Base-by-base conservation (phyloP, 2,113 vertebrate genomes). In the Erythrocercus mccallii region DNA sequence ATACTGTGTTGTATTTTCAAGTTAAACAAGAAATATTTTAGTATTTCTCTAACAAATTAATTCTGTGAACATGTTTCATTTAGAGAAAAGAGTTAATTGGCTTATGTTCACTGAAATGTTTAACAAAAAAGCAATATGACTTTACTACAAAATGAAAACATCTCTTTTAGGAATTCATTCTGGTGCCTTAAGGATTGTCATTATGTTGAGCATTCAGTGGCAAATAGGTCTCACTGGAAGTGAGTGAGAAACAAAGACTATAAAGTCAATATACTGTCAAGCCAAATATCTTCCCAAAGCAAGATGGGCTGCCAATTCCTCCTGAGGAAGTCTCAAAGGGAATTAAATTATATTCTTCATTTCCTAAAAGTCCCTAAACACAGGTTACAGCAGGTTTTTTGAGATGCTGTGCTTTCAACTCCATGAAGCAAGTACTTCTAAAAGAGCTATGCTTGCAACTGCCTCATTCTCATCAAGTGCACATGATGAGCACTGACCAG, bases 201-300 rank as follows among this genome's bases (percentile, higher is more conserved):
- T 97, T 96, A 95, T 65, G 65, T 89, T 95, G 77, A 95, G 31
- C 51, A 82, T 93, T 94, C 92, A 70, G 64, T 60, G n/a, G 78
- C 87, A 93, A 97, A 91, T 74, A 84, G 45, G 58, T 86, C 94
- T 96, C 90, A 74, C 78, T 94, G 62, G 69, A 88, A 95, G 81
- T 72, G 79, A 94, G 88, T 70, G 81, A 92, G 95, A 94, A 97
- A 91, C 96, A 88, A 88, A 88, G 72, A 72, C 90, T 86, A 89
- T 93, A 95, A 97, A 96, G 96, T 97, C 94, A 93, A 95, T 96
- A 96, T 80, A 58, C 92, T 97, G 96, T 97, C 96, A 97, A 93
- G 94, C 83, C 92, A 90, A 93, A 96, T 97, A 95, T 91, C 97
- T 97, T 95, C 64, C 69, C 62, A 96, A 86, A 94, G 94, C 38